phyloP scores from a whole-genome alignment of 1,140 invertebrate genomes.

The Halyomorpha halys region DNA sequence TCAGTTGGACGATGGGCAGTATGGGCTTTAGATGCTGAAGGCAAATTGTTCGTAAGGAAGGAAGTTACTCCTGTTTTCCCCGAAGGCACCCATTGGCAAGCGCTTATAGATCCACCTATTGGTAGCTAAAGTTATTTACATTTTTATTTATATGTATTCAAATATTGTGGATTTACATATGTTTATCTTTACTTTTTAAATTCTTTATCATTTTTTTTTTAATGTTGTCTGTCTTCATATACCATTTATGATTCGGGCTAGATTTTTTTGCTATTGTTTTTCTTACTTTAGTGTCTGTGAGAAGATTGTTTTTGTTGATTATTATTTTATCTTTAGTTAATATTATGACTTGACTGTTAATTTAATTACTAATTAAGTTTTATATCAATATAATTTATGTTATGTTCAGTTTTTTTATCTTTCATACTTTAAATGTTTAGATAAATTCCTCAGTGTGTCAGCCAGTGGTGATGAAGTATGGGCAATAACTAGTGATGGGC shows the following conservation, averaged over 20 bases:
- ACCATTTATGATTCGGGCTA: too few species aligned
- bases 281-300: background rate
- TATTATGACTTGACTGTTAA: too few species aligned
- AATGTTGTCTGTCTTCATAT: too few species aligned
- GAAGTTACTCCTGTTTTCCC: slow-evolving; percentile 56
- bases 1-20: slow-evolving; percentile 58
- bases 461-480: slow-evolving; percentile 55
- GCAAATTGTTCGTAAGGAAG: slow-evolving; percentile 52
- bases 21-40: slow-evolving; percentile 54
- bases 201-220: too few species aligned
- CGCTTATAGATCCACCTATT: slow-evolving; percentile 45
- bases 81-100: slow-evolving; percentile 63
- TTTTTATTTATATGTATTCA: background rate
- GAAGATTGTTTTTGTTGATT: background rate
- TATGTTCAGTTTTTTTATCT: too few species aligned
- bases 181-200: too few species aligned
- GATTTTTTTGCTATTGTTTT: too few species aligned
- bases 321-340: background rate
- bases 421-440: slow-evolving; percentile 2
- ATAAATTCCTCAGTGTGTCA: slow-evolving; percentile 45
- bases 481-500: slow-evolving; percentile 59
- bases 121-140: slow-evolving; percentile 22
- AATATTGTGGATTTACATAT: too few species aligned
- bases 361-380: background rate
- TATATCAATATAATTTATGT: background rate